These are phyloP conservation scores for Diadegma fenestrale DNA, from an alignment of 2,888 invertebrate genomes.

Conservation along the genomic window DNA sequence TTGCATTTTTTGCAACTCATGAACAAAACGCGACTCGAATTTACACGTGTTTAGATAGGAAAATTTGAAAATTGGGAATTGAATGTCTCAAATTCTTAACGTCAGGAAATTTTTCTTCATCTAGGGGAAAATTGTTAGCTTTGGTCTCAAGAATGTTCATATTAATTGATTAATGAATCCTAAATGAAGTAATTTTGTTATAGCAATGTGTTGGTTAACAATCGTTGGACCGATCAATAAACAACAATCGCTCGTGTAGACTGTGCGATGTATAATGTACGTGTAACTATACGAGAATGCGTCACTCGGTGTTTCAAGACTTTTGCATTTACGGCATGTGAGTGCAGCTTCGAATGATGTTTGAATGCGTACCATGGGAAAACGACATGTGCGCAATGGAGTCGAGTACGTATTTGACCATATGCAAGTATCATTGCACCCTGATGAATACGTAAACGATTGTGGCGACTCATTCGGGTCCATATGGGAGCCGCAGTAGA, in stretches of 20 bases:
- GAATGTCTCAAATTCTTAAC: too few relatives aligned
- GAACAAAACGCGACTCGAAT: too few relatives aligned
- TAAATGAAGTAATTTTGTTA: too few relatives aligned
- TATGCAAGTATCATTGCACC: conserved; percentile 28
- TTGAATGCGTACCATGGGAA: conserved; percentile 28
- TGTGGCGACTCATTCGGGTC: neutral
- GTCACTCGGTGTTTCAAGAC: conserved; percentile 20
- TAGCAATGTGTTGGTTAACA: too few relatives aligned
- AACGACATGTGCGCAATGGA: conserved; percentile 20
- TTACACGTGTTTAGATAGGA: too few relatives aligned
- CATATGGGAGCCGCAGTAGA: neutral
- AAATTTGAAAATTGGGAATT: too few relatives aligned
- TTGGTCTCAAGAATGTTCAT: too few relatives aligned
- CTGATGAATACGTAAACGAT: conserved; percentile 44
- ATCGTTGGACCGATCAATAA: conserved; percentile 23
- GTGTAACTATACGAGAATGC: neutral
- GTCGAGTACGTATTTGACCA: conserved; percentile 23
- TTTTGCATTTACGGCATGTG: conserved; percentile 1
- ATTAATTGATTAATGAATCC: too few relatives aligned
- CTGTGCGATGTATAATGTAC: neutral
- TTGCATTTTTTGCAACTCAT: too few relatives aligned
- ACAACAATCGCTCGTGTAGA: neutral
- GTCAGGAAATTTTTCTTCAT: too few relatives aligned
- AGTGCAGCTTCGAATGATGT: neutral
- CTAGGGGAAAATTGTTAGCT: too few relatives aligned